Base-by-base conservation (phyloP, 2,888 invertebrate genomes). In the Synergus umbraculus region DNA sequence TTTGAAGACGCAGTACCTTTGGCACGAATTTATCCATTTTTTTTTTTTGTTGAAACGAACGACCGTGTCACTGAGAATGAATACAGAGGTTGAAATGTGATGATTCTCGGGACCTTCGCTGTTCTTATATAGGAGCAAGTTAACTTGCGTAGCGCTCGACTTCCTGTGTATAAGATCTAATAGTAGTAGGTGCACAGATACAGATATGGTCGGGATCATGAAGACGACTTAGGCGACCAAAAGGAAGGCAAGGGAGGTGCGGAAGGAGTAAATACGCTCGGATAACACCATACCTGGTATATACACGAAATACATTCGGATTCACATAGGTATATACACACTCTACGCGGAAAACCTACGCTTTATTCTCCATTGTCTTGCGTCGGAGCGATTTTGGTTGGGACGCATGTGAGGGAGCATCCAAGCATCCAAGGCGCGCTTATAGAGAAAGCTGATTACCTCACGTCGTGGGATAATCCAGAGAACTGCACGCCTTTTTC, bases 371-470 rank as follows among this genome's bases (percentile, higher is more conserved):
- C 81, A 88, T 89, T 89, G 87, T 88, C 88, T 84, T 83, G 79
- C 69, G 78, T 22, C 73, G 22, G 29, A 54, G 76, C 81, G 84
- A 86, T 86, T 88, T 88, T 85, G 85, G 88, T 63, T 66, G 79
- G 64, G 63, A 49, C 43, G 76, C 79, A 54, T 79, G 79, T 80
- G 77, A 78, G 44, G 64, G 76, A 76, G 46, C 49, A 76, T 76
- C 49, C 66, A 69, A 76, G 46, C 49, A 76, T 76, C 49, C 66
- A 64, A 60, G 76, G 79, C 76, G 60, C 79, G 65, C 15, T 67
- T 64, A 58, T 78, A 83, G 90, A 89, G 90, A 90, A 90, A 90
- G 90, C 88, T 87, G 87, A 85, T 91, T 91, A 89, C 91, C 86
- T 90, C 91, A 91, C 84, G 85, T 85, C 91, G 90, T 91, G 91